Evolutionary conservation across 2,888 invertebrate species (phyloP), one percentile per base, ranked within the genome.

Genomic region (Ophonus ardosiacus): DNA sequence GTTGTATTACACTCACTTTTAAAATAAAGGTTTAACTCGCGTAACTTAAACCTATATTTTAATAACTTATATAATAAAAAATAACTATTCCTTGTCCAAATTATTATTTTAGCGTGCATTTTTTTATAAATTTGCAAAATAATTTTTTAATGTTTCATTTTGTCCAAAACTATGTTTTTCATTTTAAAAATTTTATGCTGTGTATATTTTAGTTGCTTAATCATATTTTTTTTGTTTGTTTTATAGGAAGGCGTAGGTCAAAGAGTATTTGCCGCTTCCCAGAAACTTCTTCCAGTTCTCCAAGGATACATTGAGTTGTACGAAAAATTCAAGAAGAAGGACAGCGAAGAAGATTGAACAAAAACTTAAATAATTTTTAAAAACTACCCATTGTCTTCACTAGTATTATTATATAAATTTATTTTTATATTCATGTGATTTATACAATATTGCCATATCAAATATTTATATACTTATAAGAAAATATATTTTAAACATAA

Each of bases 171-270:
- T n/a, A n/a, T n/a, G n/a, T n/a, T n/a, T n/a, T n/a, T 6, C 5
- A 31, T 8, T 51, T 51, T 13, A 8, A 10, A 51, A 51, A 51
- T 51, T 31, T 31, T 31, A 51, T 51, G 1, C 13, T 51, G 1
- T 51, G 2, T 51, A 10, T 51, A 13, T 51, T 10, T 51, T 51
- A 13, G n/a, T 13, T 51, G 1, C 2, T 13, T 13, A 51, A 51
- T 51, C 6, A 31, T 68, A 68, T 38, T 40, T 13, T 40, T 71
- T 6, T 8, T 74, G 18, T 74, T 74, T 8, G 3, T 74, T 74
- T 74, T 57, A 1, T 56, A 78, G 78, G 78, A 78, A 24, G 59
- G 59, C 21, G 57, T 38, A 57, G 78, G 78, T n/a, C 56, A 78
- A 78, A 56, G 78, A 7, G 57, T 78, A 57, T 78, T 78, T 7